A percentile compares a stretch with the other conserved stretches of the same genome.
Evolutionary conservation across 2,113 vertebrate genomes (phyloP).

Genomic region (Chitala chitala): DNA sequence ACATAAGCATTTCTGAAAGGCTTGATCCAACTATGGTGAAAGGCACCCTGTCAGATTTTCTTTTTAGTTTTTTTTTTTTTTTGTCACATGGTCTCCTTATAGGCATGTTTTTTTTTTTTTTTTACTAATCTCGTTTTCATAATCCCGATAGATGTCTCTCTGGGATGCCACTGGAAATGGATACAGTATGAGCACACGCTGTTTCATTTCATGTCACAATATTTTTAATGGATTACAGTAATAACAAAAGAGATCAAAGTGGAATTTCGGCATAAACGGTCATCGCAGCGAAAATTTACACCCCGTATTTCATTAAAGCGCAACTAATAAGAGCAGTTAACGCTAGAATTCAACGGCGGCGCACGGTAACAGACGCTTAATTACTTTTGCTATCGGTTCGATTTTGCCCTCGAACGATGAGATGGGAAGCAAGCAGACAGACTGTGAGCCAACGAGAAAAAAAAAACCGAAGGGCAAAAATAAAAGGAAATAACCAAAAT

Average conservation of each 20-base stretch:
- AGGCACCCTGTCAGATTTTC: background rate
- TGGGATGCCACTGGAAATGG: slow-evolving; percentile 28
- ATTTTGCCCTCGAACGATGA: slow-evolving; percentile 41
- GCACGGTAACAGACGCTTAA: slow-evolving; percentile 52
- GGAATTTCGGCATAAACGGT: slow-evolving; percentile 43
- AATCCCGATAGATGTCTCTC: slow-evolving; percentile 1
- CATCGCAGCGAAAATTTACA: slow-evolving; percentile 28
- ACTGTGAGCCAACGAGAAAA: slow-evolving; percentile 51
- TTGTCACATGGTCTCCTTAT: background rate
- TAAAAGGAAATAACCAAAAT: slow-evolving; percentile 68
- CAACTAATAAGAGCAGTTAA: slow-evolving; percentile 42
- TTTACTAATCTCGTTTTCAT: background rate
- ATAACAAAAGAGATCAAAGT: slow-evolving; percentile 59
- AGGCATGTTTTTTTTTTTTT: background rate
- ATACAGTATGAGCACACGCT: slow-evolving; percentile 32
- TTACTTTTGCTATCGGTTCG: slow-evolving; percentile 50
- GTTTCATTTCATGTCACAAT: slow-evolving; percentile 60
- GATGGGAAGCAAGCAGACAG: slow-evolving; percentile 58
- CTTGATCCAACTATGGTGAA: slow-evolving; percentile 1
- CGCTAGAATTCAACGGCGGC: slow-evolving; percentile 55
- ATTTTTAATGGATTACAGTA: slow-evolving; percentile 60
- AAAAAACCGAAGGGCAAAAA: slow-evolving; percentile 44
- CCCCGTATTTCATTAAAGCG: slow-evolving; percentile 26
- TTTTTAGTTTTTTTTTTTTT: background rate
- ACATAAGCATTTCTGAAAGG: no score